Conservation (phyloP, 2,888 invertebrate genomes). For the Mythimna albipuncta region DNA sequence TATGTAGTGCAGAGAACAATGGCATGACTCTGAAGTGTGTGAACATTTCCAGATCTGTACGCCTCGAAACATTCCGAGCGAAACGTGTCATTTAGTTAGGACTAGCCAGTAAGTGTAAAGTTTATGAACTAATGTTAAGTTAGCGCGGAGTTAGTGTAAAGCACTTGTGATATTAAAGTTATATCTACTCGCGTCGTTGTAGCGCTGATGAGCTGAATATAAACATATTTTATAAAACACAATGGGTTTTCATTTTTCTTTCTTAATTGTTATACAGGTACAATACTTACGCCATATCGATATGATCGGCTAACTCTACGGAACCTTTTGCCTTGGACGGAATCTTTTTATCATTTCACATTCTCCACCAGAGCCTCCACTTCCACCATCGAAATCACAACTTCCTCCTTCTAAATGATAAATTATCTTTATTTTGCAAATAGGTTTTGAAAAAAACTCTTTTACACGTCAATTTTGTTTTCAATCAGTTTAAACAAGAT, state of each 20-base stretch:
- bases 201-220: conserved; percentile 51
- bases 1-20: conserved; percentile 5
- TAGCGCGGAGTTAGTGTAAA: conserved; percentile 44
- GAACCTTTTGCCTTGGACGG: too few species aligned
- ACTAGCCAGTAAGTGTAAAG: conserved; percentile 45
- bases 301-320: too few species aligned
- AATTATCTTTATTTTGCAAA: too few species aligned
- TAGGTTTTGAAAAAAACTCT: too few species aligned
- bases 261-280: too few species aligned
- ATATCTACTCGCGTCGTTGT: conserved; percentile 48
- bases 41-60: conserved; percentile 5
- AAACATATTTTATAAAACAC: conserved; percentile 49
- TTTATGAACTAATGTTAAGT: conserved; percentile 47
- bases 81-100: conserved; percentile 43
- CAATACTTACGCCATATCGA: too few species aligned
- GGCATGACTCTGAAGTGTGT: conserved; percentile 8
- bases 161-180: conserved; percentile 62
- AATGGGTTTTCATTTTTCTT: conserved; percentile 33
- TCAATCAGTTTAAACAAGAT: too few species aligned
- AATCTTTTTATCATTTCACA: too few species aligned
- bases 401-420: too few species aligned
- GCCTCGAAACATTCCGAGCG: conserved; percentile 9
- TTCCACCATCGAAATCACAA: too few species aligned
- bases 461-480: too few species aligned
- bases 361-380: too few species aligned